These are phyloP conservation scores for Augochlorella aurata DNA, from an alignment of 2,888 invertebrate species.

Conservation along the genomic window DNA sequence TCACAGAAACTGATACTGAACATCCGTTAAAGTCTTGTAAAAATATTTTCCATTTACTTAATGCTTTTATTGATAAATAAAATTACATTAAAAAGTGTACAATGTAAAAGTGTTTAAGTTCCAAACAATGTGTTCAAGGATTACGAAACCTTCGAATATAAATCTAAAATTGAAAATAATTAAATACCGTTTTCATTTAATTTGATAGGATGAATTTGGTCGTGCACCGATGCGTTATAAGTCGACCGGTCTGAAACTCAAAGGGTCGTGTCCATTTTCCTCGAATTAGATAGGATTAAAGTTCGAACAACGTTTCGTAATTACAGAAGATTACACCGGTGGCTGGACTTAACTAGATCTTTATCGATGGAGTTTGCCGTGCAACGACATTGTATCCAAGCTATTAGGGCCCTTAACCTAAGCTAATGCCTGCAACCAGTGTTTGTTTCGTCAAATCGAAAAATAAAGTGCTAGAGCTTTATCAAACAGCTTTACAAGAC, in stretches of 20 bases:
- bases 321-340: slow-evolving; percentile 40
- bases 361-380: slow-evolving; percentile 39
- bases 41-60: no score
- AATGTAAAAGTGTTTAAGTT: no score
- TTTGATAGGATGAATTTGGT: not conserved
- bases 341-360: slow-evolving; percentile 45
- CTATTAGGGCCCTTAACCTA: slow-evolving; percentile 14
- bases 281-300: slow-evolving; percentile 51
- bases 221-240: slow-evolving; percentile 10
- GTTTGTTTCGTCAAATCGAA: not conserved
- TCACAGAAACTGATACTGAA: no score
- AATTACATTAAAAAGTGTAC: no score
- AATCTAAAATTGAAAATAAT: not conserved
- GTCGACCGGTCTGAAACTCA: slow-evolving; percentile 11
- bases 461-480: not conserved
- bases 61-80: no score
- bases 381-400: slow-evolving; percentile 5
- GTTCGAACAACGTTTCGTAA: slow-evolving; percentile 51
- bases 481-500: not conserved
- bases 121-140: no score
- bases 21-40: no score
- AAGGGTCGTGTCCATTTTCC: slow-evolving; percentile 35
- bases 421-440: not conserved
- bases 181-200: slow-evolving; percentile 5
- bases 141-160: no score